A percentile compares a stretch with the other conserved stretches of the same genome.
These are phyloP conservation scores for Romanogobio albipinnatus DNA, from an alignment of 2,113 vertebrate species.

Conservation along the genomic window DNA sequence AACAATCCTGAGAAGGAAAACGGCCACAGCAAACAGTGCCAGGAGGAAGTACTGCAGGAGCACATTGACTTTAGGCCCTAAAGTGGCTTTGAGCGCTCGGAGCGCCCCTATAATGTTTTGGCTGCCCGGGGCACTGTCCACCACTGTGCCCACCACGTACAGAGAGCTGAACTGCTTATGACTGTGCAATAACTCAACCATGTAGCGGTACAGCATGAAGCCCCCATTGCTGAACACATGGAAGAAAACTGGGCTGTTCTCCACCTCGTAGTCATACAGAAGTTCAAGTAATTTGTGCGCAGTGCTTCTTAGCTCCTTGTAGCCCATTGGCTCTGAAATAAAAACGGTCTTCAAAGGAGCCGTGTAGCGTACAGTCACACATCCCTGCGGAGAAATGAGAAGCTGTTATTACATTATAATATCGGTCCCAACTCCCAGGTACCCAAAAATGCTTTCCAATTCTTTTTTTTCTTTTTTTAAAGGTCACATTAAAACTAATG, in stretches of 20 bases:
- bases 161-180: slow-evolving; percentile 80
- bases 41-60: slow-evolving; percentile 78
- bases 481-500: neutral
- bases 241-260: slow-evolving; percentile 88
- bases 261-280: slow-evolving; percentile 88
- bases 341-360: slow-evolving; percentile 90
- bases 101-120: slow-evolving; percentile 83
- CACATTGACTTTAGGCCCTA: slow-evolving; percentile 74
- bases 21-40: slow-evolving; percentile 74
- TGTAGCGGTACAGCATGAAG: slow-evolving; percentile 94
- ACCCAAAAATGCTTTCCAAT: neutral
- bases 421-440: neutral
- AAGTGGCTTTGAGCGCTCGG: slow-evolving; percentile 79
- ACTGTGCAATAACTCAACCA: slow-evolving; percentile 81
- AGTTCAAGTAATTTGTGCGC: slow-evolving; percentile 88
- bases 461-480: neutral
- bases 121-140: slow-evolving; percentile 90
- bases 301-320: slow-evolving; percentile 82
- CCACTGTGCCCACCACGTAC: slow-evolving; percentile 83
- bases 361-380: slow-evolving; percentile 88
- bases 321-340: slow-evolving; percentile 88
- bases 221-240: slow-evolving; percentile 95
- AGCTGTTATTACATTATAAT: neutral
- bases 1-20: slow-evolving; percentile 78
- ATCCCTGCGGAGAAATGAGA: slow-evolving; percentile 79